A percentile compares a stretch with the other conserved stretches of the same genome.
Evolutionary conservation across 2,888 invertebrate species (phyloP).

Genomic region (Brachyptera risi): DNA sequence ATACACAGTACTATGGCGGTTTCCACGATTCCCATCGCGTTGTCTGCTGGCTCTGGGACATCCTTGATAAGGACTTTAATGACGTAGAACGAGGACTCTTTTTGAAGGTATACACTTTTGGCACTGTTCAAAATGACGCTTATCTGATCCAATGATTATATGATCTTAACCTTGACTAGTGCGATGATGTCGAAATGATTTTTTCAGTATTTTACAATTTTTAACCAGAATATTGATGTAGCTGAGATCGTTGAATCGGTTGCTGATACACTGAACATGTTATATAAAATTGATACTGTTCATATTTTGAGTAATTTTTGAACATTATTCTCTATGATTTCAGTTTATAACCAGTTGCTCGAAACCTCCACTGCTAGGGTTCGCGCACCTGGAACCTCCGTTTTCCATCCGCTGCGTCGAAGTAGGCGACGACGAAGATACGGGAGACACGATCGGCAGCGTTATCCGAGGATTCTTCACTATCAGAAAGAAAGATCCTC

Average conservation of each 20-base stretch:
- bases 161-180: too few relatives aligned
- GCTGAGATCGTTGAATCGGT: too few relatives aligned
- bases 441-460: constrained; percentile 84
- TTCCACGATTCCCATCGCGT: constrained; percentile 98
- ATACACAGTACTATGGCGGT: constrained; percentile 99
- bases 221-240: too few relatives aligned
- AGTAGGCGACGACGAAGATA: constrained; percentile 96
- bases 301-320: too few relatives aligned
- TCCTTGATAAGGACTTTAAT: constrained; percentile 90
- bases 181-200: too few relatives aligned
- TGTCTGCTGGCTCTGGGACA: constrained; percentile 98
- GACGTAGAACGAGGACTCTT: constrained; percentile 90
- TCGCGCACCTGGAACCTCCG: constrained; percentile 93
- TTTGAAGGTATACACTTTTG: constrained; percentile 82
- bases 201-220: too few relatives aligned
- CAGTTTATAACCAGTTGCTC: constrained; percentile 94
- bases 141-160: too few relatives aligned
- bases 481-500: constrained; percentile 89
- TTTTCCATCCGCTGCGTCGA: constrained; percentile 99
- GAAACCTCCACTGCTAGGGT: constrained; percentile 93
- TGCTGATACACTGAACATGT: too few relatives aligned
- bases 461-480: constrained; percentile 98
- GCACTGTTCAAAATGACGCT: too few relatives aligned
- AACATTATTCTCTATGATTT: constrained; percentile 35
- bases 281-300: too few relatives aligned